phyloP scores from a whole-genome alignment of 1,140 invertebrate species.

The Hyphantria cunea region DNA sequence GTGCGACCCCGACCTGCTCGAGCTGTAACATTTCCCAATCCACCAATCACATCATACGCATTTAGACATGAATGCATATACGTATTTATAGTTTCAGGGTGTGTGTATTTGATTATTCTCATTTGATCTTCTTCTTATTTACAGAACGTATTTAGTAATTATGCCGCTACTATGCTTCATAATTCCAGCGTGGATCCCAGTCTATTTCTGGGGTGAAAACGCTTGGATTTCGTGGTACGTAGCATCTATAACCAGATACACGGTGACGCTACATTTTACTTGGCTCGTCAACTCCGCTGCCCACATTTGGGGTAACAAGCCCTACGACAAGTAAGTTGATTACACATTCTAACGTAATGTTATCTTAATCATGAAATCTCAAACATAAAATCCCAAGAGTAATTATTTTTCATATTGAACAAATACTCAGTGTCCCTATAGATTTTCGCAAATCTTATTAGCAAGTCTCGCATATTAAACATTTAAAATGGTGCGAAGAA shows the following conservation, averaged over 20 bases:
- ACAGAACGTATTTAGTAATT: slow-evolving; percentile 87
- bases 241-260: slow-evolving; percentile 81
- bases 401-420: too few species aligned
- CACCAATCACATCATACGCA: too few species aligned
- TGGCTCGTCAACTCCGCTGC: slow-evolving; percentile 95
- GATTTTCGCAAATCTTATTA: too few species aligned
- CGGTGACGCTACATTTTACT: slow-evolving; percentile 88
- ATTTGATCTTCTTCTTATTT: slow-evolving; percentile 32
- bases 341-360: slow-evolving; percentile 8
- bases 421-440: too few species aligned
- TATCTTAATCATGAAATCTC: not conserved
- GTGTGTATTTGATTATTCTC: too few species aligned
- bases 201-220: slow-evolving; percentile 90
- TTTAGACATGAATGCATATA: too few species aligned
- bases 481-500: too few species aligned
- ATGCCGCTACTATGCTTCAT: slow-evolving; percentile 90
- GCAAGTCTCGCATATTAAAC: too few species aligned
- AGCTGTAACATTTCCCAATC: too few species aligned
- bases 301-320: slow-evolving; percentile 88
- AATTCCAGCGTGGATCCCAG: slow-evolving; percentile 81
- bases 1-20: too few species aligned
- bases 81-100: too few species aligned
- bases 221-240: slow-evolving; percentile 84
- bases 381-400: too few species aligned
- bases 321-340: slow-evolving; percentile 84